phyloP scores from a whole-genome alignment of 2,797 vertebrate species.

The Phrynocephalus forsythii region DNA sequence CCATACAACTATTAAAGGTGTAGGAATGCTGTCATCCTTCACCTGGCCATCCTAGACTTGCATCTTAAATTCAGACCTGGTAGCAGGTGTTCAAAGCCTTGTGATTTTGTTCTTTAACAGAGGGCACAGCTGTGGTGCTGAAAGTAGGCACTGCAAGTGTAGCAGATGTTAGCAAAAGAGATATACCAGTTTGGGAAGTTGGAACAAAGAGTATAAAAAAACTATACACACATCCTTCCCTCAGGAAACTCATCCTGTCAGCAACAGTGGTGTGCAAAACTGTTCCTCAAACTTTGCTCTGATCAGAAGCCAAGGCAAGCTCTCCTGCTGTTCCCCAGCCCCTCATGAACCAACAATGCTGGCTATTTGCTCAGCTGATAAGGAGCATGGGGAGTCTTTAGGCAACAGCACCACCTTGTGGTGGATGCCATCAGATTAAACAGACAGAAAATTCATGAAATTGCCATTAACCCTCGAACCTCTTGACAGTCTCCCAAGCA shows the following conservation, averaged over 20 bases:
- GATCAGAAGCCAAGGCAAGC: slow-evolving; percentile 12
- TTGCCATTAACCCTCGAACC: neutral
- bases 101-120: neutral
- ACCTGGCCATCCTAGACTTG: neutral
- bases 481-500: slow-evolving; percentile 26
- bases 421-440: neutral
- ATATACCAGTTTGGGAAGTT: slow-evolving; percentile 4
- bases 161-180: slow-evolving; percentile 4
- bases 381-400: neutral
- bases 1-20: too few species aligned
- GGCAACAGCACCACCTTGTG: slow-evolving; percentile 28
- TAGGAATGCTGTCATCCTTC: too few species aligned
- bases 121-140: neutral
- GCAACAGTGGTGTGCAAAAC: slow-evolving; percentile 5
- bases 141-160: neutral
- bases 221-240: neutral
- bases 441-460: neutral
- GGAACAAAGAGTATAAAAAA: neutral
- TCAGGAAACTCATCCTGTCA: neutral
- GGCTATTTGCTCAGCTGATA: neutral
- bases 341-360: neutral
- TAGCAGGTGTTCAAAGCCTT: neutral
- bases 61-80: neutral
- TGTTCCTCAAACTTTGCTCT: neutral
- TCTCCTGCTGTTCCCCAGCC: neutral